Base-by-base conservation (phyloP, 2,797 vertebrate species). In the Takifugu rubripes region DNA sequence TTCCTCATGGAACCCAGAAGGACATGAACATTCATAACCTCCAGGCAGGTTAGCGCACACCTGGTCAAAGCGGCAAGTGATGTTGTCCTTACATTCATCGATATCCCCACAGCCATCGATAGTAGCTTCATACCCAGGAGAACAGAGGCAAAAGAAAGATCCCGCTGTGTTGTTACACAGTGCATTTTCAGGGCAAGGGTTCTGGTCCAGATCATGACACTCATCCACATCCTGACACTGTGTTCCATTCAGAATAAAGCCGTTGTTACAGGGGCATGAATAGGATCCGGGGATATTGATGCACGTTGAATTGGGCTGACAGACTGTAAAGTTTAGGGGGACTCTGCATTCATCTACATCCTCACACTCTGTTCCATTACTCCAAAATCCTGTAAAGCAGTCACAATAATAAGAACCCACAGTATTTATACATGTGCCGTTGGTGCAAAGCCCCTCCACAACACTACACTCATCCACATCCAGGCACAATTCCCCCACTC, bases 281-380 rank as follows among this genome's bases (percentile, higher is more conserved):
- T 88, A 93, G 24, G 88, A 90, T 14, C 93, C 92, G 0, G 53
- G 68, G 31, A 59, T 42, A 71, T 94, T 94, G 42, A 89, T 26
- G 17, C 93, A 94, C 16, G 72, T 82, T 16, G 90, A 88, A 56
- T 89, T 25, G 16, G 54, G 46, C 10, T 77, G 81, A 61, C 93
- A 94, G 21, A 72, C 56, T 2, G 89, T 84, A 16, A 74, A 52
- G 68, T 88, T 88, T 2, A 51, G 8, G 21, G 61, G 58, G 42
- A 55, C 26, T 1, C 77, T 65, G 67, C 93, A 94, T 74, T 94
- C 93, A 56, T 94, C 87, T 17, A 90, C 64, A 71, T 94, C 92
- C 17, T 86, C 2, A 36, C 93, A 94, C 50, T 66, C 44, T 0
- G 83, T 90, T 16, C 56, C 67, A 53, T 89, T 92, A 59, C 79